Base-by-base conservation (phyloP, 2,888 invertebrate genomes). In the Drosophila mayaguana region DNA sequence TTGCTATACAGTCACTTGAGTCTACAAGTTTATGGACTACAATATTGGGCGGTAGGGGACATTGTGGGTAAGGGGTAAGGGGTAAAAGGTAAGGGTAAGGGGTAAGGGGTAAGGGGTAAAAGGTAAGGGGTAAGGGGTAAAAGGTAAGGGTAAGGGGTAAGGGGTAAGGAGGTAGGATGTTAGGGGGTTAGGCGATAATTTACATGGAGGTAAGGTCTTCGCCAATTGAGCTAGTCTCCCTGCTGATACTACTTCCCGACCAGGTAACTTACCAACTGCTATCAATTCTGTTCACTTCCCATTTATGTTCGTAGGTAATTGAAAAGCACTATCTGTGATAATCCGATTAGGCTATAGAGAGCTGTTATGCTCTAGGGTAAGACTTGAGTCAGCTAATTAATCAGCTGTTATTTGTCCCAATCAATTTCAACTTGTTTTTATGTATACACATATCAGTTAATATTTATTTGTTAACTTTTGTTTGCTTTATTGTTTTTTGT, bases 381-480 rank as follows among this genome's bases (percentile, higher is more conserved):
- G n/a, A 8, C 14, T 16, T 45, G 22, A 11, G 43, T 8, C 20
- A 45, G 43, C 14, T 2, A 14, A 1, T 7, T 46, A n/a, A 46
- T 46, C 25, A 18, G 11, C 46, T n/a, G 28, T 48, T 28, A 12
- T 28, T 28, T 48, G 48, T 18, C 20, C 34, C 53, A 67, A 53
- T 28, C 14, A 43, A 51, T 7, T 20, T 25, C 12, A 16, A 9
- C 6, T 34, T 57, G 22, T 4, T n/a, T 22, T 22, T 0, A 16
- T 38, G 28, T 4, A 25, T 7, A 46, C 9, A 9, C 9, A 46
- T 16, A 46, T n/a, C 25, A 8, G 18, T n/a, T 40, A 40, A 54
- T 42, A 25, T 64, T 32, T 60, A 60, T 57, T 88, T 62, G 65
- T 83, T 59, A 51, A 61, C 34, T 56, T 67, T 38, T 54, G 22